A percentile compares a stretch with the other conserved stretches of the same genome.
These are phyloP conservation scores for Columba janthina DNA, from an alignment of 2,113 vertebrate genomes.

Conservation along the genomic window DNA sequence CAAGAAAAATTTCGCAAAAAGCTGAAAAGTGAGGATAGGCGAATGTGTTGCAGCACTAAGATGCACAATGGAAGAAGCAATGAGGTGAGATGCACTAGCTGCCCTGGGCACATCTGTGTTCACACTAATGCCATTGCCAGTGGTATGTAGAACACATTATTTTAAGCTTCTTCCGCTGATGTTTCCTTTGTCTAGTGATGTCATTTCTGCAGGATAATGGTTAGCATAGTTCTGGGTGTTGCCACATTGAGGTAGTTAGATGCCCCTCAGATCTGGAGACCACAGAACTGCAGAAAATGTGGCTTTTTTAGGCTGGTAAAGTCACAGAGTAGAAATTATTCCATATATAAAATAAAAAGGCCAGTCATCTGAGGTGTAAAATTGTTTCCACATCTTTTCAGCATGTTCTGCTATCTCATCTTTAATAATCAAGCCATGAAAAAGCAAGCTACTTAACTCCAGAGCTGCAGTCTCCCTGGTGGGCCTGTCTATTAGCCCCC, in stretches of 20 bases:
- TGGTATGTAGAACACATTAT: not conserved
- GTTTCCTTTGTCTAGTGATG: not conserved
- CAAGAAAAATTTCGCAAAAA: not conserved
- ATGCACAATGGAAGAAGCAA: not conserved
- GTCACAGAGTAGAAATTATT: constrained; percentile 33
- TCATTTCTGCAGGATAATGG: not conserved
- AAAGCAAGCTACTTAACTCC: constrained; percentile 61
- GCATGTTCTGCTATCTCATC: constrained; percentile 48
- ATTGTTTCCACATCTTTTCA: constrained; percentile 40
- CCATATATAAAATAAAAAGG: constrained; percentile 26
- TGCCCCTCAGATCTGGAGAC: not conserved
- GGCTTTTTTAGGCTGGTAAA: constrained; percentile 40
- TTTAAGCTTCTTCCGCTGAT: not conserved
- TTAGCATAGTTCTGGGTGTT: not conserved
- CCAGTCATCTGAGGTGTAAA: constrained; percentile 15
- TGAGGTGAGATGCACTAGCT: not conserved
- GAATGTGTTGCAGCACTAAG: not conserved
- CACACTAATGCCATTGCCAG: not conserved
- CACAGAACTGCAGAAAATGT: not conserved
- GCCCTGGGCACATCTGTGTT: not conserved
- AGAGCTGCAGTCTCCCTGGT: constrained; percentile 60
- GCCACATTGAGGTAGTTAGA: not conserved
- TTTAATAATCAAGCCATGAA: constrained; percentile 65
- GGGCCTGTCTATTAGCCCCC: constrained; percentile 61
- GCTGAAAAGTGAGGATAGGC: not conserved